Evolutionary conservation across 2,888 invertebrate species (phyloP), one percentile per base, ranked within the genome.

Genomic region (Drymonia ruficornis): DNA sequence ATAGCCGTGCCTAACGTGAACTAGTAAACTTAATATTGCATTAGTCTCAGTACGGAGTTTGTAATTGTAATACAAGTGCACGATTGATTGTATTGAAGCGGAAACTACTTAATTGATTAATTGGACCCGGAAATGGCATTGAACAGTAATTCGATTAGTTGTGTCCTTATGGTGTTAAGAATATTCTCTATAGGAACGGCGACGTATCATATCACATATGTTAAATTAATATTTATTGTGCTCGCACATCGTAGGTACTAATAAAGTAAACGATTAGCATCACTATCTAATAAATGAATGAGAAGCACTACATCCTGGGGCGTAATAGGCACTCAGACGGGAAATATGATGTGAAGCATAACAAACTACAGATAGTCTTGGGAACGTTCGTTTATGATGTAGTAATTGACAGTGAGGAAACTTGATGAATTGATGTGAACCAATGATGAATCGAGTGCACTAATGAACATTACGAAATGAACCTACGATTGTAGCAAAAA

Each of bases 351-450:
- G 84, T 81, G 85, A 86, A 86, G 74, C 74, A 76, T 74, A 73
- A 65, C 70, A 63, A 67, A 79, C 74, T 70, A 67, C 70, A 74
- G 73, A 74, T 71, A 72, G 78, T 83, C 86, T 84, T 86, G 88
- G 80, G 86, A 88, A 87, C 76, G 78, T 84, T 83, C 76, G 79
- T 80, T 76, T 73, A 77, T 79, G 82, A 84, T 78, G 79, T 71
- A 81, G 83, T 86, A 83, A 85, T 83, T 81, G 81, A 78, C 80
- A 74, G 74, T 65, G 74, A 66, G 75, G n/a, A n/a, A n/a, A 70
- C 72, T 73, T 80, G 74, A 79, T 80, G 74, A 78, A 79, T 80
- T 74, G 76, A 78, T 84, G 80, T 76, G 83, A 83, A 84, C 78
- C 72, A 65, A 75, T 73, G 72, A 78, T 76, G 74, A 74, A 79